Percentiles rank a stretch among this genome's conserved stretches.
These are phyloP conservation scores for Vicugna pacos DNA, from an alignment of 2,113 vertebrate species.

Conservation along the genomic window DNA sequence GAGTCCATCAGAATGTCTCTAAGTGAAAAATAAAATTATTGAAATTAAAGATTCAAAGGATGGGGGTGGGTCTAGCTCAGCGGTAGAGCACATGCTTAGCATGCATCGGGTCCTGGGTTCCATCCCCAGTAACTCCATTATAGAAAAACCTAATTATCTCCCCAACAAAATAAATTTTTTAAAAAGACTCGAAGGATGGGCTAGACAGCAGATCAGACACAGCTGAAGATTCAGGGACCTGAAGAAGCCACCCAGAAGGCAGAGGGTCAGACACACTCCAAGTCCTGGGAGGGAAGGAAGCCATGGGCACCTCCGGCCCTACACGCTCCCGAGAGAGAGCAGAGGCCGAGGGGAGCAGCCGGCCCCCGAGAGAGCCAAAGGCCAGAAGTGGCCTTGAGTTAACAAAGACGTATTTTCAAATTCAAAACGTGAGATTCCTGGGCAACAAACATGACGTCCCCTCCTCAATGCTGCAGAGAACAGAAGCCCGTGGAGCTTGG, in stretches of 20 bases:
- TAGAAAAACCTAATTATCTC: too few relatives aligned
- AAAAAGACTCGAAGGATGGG: background rate
- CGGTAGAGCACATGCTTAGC: too few relatives aligned
- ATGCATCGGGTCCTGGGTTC: too few relatives aligned
- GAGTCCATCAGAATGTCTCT: background rate
- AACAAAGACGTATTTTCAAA: background rate
- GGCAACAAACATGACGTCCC: rapidly evolving
- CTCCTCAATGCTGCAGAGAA: rapidly evolving
- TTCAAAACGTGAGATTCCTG: background rate
- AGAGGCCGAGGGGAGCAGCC: rapidly evolving
- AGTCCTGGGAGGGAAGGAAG: background rate
- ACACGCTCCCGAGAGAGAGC: background rate
- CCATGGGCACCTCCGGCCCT: too few relatives aligned
- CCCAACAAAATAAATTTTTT: too few relatives aligned
- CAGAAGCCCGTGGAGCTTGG: background rate
- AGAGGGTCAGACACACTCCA: too few relatives aligned
- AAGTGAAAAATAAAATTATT: background rate
- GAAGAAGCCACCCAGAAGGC: rapidly evolving
- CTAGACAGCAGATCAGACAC: background rate
- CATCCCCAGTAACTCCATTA: too few relatives aligned
- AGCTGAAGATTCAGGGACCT: rapidly evolving
- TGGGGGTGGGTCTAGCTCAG: too few relatives aligned
- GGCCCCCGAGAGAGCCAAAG: rapidly evolving
- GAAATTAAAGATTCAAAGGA: background rate
- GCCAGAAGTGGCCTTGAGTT: rapidly evolving